Percentiles rank a stretch among this genome's conserved stretches.
These are phyloP conservation scores for Trilocha varians DNA, from an alignment of 2,888 invertebrate species.

Conservation along the genomic window DNA sequence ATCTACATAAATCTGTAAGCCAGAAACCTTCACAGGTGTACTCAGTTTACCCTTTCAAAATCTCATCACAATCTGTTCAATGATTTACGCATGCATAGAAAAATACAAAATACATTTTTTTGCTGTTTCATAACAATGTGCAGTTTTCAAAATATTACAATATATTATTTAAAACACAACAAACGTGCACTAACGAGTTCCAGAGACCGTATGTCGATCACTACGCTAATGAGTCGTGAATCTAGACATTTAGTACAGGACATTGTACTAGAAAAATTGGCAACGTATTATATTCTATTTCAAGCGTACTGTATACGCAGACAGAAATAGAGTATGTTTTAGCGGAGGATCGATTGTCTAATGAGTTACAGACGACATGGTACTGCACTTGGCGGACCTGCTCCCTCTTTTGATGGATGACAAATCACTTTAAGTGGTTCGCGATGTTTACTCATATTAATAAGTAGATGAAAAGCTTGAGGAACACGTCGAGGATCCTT, in stretches of 20 bases:
- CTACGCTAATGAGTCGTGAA: not conserved
- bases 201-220: not conserved
- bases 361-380: constrained; percentile 63
- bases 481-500: no score
- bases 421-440: constrained; percentile 52
- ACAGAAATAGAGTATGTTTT: constrained; percentile 25
- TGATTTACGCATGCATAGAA: no score
- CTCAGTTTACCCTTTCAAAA: no score
- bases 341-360: constrained; percentile 58
- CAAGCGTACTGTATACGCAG: constrained; percentile 14
- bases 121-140: no score
- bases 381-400: constrained; percentile 60
- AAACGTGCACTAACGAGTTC: not conserved
- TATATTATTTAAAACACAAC: not conserved
- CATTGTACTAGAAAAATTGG: constrained; percentile 7
- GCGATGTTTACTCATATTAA: constrained; percentile 34
- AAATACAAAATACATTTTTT: no score
- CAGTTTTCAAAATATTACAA: no score
- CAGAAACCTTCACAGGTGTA: no score
- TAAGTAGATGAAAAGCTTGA: constrained; percentile 7
- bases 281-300: constrained; percentile 14
- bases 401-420: constrained; percentile 58
- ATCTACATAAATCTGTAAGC: no score
- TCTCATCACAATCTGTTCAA: no score
- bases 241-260: not conserved